These are phyloP conservation scores for Chrysogorgia sp. DNA, from an alignment of 92 coral and sea anemone genomes.

Conservation along the genomic window DNA sequence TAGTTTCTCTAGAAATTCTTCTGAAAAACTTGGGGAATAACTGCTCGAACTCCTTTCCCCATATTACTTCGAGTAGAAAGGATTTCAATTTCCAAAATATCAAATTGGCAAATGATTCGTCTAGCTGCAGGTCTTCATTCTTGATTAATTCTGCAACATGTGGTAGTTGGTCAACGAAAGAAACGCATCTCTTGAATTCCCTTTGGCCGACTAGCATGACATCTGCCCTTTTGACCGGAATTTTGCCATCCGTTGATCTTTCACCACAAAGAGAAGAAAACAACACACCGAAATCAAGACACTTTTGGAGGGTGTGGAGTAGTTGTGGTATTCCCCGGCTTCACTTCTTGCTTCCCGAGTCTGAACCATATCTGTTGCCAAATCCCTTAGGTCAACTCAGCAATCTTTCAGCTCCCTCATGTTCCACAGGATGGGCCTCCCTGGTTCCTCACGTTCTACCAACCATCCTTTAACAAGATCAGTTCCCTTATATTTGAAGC, in stretches of 20 bases:
- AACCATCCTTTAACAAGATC: conserved; percentile 39
- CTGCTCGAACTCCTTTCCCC: background rate
- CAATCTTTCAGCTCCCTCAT: conserved; percentile 21
- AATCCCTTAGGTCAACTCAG: background rate
- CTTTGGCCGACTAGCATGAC: background rate
- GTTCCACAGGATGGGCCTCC: background rate
- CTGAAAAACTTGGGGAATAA: too few relatives aligned
- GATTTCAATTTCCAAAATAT: conserved; percentile 39
- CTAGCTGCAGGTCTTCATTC: conserved; percentile 17
- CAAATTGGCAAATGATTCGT: background rate
- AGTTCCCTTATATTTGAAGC: background rate
- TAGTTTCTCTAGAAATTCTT: too few relatives aligned
- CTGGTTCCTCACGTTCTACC: too few relatives aligned
- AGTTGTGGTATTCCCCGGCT: conserved; percentile 12
- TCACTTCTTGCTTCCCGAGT: background rate
- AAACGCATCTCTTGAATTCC: conserved; percentile 7
- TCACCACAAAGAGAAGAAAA: conserved; percentile 23
- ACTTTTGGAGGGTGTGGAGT: conserved; percentile 13
- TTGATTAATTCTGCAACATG: conserved; percentile 1
- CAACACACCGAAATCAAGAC: too few relatives aligned
- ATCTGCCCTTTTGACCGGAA: conserved; percentile 1
- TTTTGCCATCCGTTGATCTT: background rate
- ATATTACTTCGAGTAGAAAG: too few relatives aligned
- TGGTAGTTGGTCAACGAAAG: conserved; percentile 1
- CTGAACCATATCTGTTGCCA: background rate